Conservation (phyloP, 2,888 invertebrate species). For the Pteria penguin region DNA sequence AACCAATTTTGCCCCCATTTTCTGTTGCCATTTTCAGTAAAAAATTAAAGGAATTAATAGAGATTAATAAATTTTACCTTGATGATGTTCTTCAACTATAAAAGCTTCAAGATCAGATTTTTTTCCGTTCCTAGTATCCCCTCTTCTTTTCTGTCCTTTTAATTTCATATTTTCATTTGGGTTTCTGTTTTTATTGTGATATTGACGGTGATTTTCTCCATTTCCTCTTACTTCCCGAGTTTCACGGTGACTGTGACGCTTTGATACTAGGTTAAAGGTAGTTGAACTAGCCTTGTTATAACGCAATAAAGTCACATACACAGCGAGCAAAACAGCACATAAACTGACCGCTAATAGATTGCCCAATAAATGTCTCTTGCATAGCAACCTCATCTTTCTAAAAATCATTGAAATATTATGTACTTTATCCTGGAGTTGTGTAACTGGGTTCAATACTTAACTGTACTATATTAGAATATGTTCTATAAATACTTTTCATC, state of each 20-base stretch:
- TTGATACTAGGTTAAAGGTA: slow-evolving; percentile 19
- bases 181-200: no score
- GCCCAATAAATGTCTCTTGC: slow-evolving; percentile 17
- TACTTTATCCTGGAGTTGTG: no score
- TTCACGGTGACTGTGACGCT: not conserved
- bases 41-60: no score
- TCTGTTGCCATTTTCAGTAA: no score
- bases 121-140: not conserved
- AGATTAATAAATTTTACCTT: no score
- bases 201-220: no score
- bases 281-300: slow-evolving; percentile 38
- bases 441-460: no score
- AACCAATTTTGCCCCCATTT: no score
- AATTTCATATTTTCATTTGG: no score
- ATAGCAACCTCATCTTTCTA: slow-evolving; percentile 28
- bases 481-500: no score
- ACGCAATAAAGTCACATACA: slow-evolving; percentile 26
- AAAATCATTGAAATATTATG: no score
- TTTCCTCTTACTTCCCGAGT: not conserved
- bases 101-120: slow-evolving; percentile 1
- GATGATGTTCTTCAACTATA: slow-evolving; percentile 38
- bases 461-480: no score
- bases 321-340: not conserved
- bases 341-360: slow-evolving; percentile 7
- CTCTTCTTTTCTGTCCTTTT: not conserved